Evolutionary conservation across 2,888 invertebrate genomes (phyloP).

Genomic region (Tetheella fluctuosa): DNA sequence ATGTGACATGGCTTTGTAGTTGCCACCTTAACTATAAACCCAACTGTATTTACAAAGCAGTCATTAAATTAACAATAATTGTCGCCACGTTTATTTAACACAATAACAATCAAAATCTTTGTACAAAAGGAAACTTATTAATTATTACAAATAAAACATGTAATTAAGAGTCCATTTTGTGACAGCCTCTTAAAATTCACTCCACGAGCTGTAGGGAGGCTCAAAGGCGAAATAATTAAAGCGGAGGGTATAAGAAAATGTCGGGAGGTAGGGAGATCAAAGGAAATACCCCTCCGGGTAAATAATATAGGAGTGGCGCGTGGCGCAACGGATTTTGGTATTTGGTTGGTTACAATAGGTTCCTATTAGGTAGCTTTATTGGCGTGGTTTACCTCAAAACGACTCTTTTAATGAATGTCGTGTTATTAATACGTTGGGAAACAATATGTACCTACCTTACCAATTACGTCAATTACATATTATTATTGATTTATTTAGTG

Average conservation of each 20-base stretch:
- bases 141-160: conserved; percentile 77
- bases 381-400: conserved; percentile 46
- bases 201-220: conserved; percentile 66
- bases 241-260: conserved; percentile 76
- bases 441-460: background rate
- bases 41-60: background rate
- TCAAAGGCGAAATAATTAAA: conserved; percentile 82
- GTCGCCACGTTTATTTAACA: conserved; percentile 24
- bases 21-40: background rate
- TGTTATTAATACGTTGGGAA: conserved; percentile 20
- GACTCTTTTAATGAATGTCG: conserved; percentile 39
- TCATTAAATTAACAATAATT: background rate
- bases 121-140: conserved; percentile 64
- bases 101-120: conserved; percentile 37
- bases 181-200: conserved; percentile 81
- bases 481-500: too few relatives aligned
- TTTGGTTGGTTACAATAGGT: conserved; percentile 47
- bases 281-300: conserved; percentile 70
- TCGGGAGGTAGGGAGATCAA: conserved; percentile 72
- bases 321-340: conserved; percentile 58
- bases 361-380: conserved; percentile 44
- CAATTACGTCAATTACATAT: background rate
- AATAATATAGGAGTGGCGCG: conserved; percentile 64
- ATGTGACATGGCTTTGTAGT: too few relatives aligned
- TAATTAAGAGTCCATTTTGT: conserved; percentile 82